A percentile compares a stretch with the other conserved stretches of the same genome.
Evolutionary conservation across 2,888 invertebrate species (phyloP).

Genomic region (Aspidiotus destructor): DNA sequence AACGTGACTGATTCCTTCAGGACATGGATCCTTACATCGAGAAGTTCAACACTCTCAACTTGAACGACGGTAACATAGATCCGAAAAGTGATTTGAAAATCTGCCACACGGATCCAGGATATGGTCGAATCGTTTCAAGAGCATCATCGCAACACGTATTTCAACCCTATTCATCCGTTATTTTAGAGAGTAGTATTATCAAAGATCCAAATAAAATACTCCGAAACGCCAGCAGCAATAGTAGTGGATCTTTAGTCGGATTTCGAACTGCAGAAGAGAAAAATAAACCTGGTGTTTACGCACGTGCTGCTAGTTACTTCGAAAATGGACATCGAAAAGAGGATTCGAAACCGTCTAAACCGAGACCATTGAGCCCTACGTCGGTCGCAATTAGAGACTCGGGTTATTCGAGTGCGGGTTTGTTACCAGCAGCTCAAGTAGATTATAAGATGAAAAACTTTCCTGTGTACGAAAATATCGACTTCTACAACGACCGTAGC

Average conservation of each 20-base stretch:
- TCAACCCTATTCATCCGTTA: constrained; percentile 10
- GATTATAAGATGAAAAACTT: constrained; percentile 39
- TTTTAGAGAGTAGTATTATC: neutral
- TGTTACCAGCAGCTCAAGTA: constrained; percentile 5
- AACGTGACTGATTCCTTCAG: neutral
- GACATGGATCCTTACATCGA: constrained; percentile 37
- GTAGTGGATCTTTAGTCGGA: neutral
- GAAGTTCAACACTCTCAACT: constrained; percentile 36
- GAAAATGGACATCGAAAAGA: constrained; percentile 21
- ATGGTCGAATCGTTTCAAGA: constrained; percentile 43
- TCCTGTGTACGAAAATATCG: constrained; percentile 73
- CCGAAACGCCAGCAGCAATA: constrained; percentile 1
- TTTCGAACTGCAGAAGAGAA: neutral
- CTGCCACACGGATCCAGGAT: constrained; percentile 40
- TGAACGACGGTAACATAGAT: constrained; percentile 28
- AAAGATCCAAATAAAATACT: constrained; percentile 5
- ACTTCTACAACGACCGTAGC: constrained; percentile 58
- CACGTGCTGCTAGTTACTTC: constrained; percentile 2
- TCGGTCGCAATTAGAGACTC: neutral
- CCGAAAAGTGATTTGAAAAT: constrained; percentile 17
- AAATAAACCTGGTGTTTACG: constrained; percentile 3
- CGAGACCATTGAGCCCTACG: neutral
- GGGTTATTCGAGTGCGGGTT: neutral
- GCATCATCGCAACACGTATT: constrained; percentile 17
- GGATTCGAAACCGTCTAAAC: neutral